Base-by-base conservation (phyloP, 2,113 vertebrate genomes). In the Sylvia atricapilla region DNA sequence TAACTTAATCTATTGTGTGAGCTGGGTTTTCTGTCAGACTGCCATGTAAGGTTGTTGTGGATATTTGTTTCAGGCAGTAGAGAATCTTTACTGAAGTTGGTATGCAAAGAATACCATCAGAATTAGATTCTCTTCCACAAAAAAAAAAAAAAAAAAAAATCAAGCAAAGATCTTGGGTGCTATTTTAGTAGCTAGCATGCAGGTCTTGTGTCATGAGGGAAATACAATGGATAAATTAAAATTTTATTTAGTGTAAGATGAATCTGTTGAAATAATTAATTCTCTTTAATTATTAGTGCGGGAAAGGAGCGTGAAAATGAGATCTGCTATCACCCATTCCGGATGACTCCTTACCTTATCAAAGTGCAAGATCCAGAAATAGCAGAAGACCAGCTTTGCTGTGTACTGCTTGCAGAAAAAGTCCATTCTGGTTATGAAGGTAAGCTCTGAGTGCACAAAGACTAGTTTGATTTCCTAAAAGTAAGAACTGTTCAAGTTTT, bases 371-470 rank as follows among this genome's bases (percentile, higher is more conserved):
- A 98, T 87, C 97, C 77, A 0, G 98, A 94, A 37, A 98, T 98
- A 24, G 89, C 98, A 3, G 98, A 98, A 64, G 98, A 98, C 86
- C 99, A 99, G 96, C 98, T 99, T 87, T 99, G 99, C 97, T 99
- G 99, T 94, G 98, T 99, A 83, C 96, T 99, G 89, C 98, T 99
- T 97, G 99, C 99, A 14, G 99, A 99, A 97, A 98, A 98, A 83
- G 99, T 99, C 75, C 99, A 99, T 97, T 99, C 99, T 6, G 99
- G 99, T 75, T 99, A 99, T 56, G 99, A 99, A 98, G 99, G 99
- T 99, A 97, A 97, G 33, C 8, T 27, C 69, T 53, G 50, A 62
- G n/a, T 56, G 21, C 35, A n/a, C 43, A 62, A 41, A 82, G 7
- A 35, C 7, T 30, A 3, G 2, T 59, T 76, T 58, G 41, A 4